Evolutionary conservation across 2,113 vertebrate species (phyloP).

Genomic region (Lota lota): DNA sequence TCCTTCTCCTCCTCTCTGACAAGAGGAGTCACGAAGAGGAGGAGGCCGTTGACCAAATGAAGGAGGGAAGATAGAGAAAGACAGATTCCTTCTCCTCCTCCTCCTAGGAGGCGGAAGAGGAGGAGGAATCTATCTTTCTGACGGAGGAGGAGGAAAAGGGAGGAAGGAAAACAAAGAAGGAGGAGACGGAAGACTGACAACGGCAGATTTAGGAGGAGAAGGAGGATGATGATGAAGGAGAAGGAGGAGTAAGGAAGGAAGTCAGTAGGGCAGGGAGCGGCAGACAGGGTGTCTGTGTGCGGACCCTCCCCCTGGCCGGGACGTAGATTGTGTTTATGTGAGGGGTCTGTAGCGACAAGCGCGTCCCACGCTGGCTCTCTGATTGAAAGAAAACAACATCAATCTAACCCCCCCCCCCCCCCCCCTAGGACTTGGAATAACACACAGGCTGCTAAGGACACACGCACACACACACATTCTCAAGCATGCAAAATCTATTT

Average conservation of each 20-base stretch:
- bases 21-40: too few species aligned
- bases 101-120: too few species aligned
- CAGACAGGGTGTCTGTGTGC: slow-evolving; percentile 37
- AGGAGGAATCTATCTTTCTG: too few species aligned
- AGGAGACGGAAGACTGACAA: too few species aligned
- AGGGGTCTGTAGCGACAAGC: slow-evolving; percentile 39
- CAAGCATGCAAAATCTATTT: neutral
- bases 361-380: slow-evolving; percentile 57
- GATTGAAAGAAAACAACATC: slow-evolving; percentile 76
- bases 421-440: slow-evolving; percentile 66
- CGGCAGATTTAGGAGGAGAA: neutral
- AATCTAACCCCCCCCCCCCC: slow-evolving; percentile 49
- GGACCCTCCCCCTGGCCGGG: slow-evolving; percentile 30
- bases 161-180: too few species aligned
- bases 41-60: too few species aligned
- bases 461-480: slow-evolving; percentile 10
- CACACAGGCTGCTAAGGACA: slow-evolving; percentile 26
- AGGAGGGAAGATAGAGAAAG: too few species aligned
- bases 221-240: neutral
- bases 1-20: too few species aligned
- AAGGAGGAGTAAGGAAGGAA: slow-evolving; percentile 7
- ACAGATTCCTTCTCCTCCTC: too few species aligned
- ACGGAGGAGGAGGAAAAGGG: too few species aligned
- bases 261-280: neutral
- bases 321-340: slow-evolving; percentile 52